Base-by-base conservation (phyloP, 2,888 invertebrate genomes). In the Drosophila limbata region DNA sequence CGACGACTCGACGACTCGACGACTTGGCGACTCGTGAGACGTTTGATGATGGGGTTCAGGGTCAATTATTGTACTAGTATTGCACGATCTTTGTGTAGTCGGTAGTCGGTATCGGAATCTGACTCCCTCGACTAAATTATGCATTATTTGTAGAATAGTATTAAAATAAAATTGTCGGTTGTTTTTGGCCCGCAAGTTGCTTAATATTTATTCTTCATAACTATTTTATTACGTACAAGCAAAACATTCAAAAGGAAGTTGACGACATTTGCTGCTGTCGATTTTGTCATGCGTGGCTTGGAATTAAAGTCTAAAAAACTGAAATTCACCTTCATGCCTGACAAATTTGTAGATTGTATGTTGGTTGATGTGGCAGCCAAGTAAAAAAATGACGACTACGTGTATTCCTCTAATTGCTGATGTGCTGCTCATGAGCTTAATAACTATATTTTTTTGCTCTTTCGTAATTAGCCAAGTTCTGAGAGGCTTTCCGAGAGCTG, bases 151-250 rank as follows among this genome's bases (percentile, higher is more conserved):
- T 77, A 52, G 50, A 48, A 39, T 47, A 57, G 37, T 37, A 55
- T 44, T 33, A 55, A 51, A 21, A 70, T 74, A 70, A 68, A 64
- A 74, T 74, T 69, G 81, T 44, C 71, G 62, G 48, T 55, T 57
- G n/a, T 31, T 8, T 28, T 28, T 50, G 42, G 19, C 25, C 15
- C 10, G 40, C 48, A 42, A 71, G 69, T 81, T 86, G 69, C 76
- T 89, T 88, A 84, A 88, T 89, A 84, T 84, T 84, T 84, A 79
- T 89, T 85, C 82, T 88, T 69, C 88, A 88, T 84, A 79, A 76
- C 76, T 88, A 89, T 88, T 84, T 82, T 67, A 88, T 89, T 88
- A 77, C 53, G 64, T 62, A 59, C 39, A 44, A 19, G 40, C 55
- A 44, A 47, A 42, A 40, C 17, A 35, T 39, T 57, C 57, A 47